Conservation (phyloP, 2,113 vertebrate species). For the Paradisaea rubra region DNA sequence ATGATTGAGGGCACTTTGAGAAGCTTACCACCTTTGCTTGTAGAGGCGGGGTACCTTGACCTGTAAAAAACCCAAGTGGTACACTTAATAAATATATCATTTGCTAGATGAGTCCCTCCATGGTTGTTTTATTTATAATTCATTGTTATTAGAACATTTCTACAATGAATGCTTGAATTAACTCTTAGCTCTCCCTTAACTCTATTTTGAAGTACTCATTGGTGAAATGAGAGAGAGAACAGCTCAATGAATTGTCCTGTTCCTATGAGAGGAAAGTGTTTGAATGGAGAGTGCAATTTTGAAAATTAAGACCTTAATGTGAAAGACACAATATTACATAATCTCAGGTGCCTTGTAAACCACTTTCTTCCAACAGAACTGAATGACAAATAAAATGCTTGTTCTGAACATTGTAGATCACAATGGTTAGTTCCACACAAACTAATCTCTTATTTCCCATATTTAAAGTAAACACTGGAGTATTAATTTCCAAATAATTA, state of each 20-base stretch:
- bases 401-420: neutral
- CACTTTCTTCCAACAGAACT: neutral
- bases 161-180: neutral
- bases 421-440: neutral
- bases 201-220: neutral
- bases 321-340: neutral
- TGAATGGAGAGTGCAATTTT: neutral
- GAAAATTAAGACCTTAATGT: neutral
- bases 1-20: constrained; percentile 59
- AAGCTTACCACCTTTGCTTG: constrained; percentile 52
- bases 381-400: neutral
- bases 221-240: neutral
- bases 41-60: constrained; percentile 40
- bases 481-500: neutral
- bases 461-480: neutral
- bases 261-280: neutral
- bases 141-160: constrained; percentile 23
- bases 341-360: constrained; percentile 33
- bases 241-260: neutral
- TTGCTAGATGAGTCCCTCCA: neutral
- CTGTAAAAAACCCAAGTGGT: constrained; percentile 36
- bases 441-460: neutral
- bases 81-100: constrained; percentile 65
- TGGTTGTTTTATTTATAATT: constrained; percentile 33
- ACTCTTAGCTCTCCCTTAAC: neutral